Evolutionary conservation across 2,113 vertebrate species (phyloP).

Genomic region (Eurypyga helias): DNA sequence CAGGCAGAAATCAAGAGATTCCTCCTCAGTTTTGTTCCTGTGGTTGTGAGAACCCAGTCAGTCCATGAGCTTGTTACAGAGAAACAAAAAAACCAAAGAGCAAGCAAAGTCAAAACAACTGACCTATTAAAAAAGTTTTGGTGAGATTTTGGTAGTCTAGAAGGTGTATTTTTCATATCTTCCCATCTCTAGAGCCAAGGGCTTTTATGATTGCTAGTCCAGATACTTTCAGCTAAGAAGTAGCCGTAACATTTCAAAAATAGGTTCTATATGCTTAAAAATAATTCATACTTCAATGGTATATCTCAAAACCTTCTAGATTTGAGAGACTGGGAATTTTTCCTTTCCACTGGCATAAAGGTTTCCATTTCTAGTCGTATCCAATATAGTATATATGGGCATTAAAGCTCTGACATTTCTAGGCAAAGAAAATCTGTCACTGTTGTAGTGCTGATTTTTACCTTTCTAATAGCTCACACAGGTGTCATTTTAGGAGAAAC

Average conservation of each 20-base stretch:
- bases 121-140: neutral
- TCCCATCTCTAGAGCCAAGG: neutral
- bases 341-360: neutral
- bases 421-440: slow-evolving; percentile 43
- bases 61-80: neutral
- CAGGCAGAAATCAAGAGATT: neutral
- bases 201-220: neutral
- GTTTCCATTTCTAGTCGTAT: slow-evolving; percentile 8
- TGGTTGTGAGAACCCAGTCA: neutral
- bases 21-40: neutral
- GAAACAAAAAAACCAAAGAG: fast-evolving
- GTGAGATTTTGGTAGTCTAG: neutral
- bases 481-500: slow-evolving; percentile 24
- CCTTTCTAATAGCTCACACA: slow-evolving; percentile 17
- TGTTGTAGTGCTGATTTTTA: neutral
- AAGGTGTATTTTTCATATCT: neutral
- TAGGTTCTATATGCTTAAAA: slow-evolving; percentile 14
- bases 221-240: neutral
- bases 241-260: neutral
- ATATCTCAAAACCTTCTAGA: neutral
- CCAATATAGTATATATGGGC: neutral
- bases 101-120: neutral
- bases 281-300: neutral
- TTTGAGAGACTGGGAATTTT: neutral
- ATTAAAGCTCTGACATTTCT: slow-evolving; percentile 45